Evolutionary conservation across 2,797 vertebrate genomes (phyloP), one percentile per base, ranked within the genome.

Genomic region (Acomys russatus): DNA sequence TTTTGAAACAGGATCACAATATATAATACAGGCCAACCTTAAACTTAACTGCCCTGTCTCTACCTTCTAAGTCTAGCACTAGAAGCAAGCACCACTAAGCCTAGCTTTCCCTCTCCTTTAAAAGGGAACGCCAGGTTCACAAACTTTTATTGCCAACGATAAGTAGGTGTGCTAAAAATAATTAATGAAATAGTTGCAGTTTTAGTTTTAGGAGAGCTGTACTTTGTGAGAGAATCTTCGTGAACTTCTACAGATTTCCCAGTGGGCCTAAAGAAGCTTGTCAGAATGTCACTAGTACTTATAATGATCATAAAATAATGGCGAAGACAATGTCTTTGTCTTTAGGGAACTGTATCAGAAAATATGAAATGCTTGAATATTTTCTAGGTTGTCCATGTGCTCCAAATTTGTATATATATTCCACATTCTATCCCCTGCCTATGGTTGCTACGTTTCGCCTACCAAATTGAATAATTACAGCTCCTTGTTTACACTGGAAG

Each of bases 281-380:
- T 74, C 54, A 68, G 66, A 92, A 89, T 66, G 76, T 86, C 88
- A 89, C 28, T 94, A 90, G 61, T 30, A 64, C 74, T 87, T 93
- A 92, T 85, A 86, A 94, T 95, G 77, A 79, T n/a, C 66, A 73
- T 85, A 96, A 96, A 96, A 90, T 83, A 89, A 49, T 66, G 78
- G 49, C 59, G 93, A 33, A 95, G 61, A 70, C 87, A n/a, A 93
- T 74, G 30, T 10, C 77, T 91, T 71, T 91, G 73, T 93, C 96
- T 94, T 93, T n/a, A 88, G 70, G 82, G 44, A 96, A 82, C 30
- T 83, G 49, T 12, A 64, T 18, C 33, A 63, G 30, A 44, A 95
- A 78, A 66, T 30, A 95, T 6, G 25, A 51, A 90, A 90, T 88
- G 76, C 6, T 38, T 86, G 79, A 87, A 6, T 82, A 82, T 85